These are phyloP conservation scores for Rhynchophorus ferrugineus DNA, from an alignment of 1,140 invertebrate genomes.

Conservation along the genomic window DNA sequence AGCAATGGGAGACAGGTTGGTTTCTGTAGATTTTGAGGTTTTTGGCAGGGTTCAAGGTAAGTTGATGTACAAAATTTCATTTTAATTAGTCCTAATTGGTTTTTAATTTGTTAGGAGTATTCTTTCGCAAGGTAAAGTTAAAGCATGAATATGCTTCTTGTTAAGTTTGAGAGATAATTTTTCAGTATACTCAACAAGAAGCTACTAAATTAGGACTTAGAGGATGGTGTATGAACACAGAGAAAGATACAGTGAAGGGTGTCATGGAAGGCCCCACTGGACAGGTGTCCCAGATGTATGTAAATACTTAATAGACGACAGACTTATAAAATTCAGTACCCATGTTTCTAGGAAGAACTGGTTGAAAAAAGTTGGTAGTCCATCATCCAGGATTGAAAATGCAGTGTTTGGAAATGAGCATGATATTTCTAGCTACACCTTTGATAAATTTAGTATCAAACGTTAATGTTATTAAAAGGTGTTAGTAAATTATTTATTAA, in stretches of 20 bases:
- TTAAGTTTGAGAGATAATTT: neutral
- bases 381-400: conserved; percentile 55
- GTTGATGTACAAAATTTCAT: neutral
- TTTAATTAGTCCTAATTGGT: neutral
- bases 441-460: conserved; percentile 40
- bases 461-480: too few relatives aligned
- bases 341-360: conserved; percentile 56
- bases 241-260: conserved; percentile 59
- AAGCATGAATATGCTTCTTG: neutral
- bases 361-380: conserved; percentile 58
- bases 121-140: conserved; percentile 50
- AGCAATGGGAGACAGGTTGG: too few relatives aligned
- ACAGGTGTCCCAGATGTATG: conserved; percentile 58
- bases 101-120: conserved; percentile 44
- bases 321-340: conserved; percentile 3
- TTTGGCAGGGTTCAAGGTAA: neutral
- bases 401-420: conserved; percentile 55
- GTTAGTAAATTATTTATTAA: too few relatives aligned
- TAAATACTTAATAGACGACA: neutral
- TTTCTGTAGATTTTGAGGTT: conserved; percentile 1
- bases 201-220: conserved; percentile 54
- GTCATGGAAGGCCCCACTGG: conserved; percentile 54
- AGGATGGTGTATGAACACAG: conserved; percentile 72
- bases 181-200: conserved; percentile 56
- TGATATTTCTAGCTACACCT: conserved; percentile 41